A percentile compares a stretch with the other conserved stretches of the same genome.
phyloP scores from a whole-genome alignment of 2,113 vertebrate species.

The Channa argus region DNA sequence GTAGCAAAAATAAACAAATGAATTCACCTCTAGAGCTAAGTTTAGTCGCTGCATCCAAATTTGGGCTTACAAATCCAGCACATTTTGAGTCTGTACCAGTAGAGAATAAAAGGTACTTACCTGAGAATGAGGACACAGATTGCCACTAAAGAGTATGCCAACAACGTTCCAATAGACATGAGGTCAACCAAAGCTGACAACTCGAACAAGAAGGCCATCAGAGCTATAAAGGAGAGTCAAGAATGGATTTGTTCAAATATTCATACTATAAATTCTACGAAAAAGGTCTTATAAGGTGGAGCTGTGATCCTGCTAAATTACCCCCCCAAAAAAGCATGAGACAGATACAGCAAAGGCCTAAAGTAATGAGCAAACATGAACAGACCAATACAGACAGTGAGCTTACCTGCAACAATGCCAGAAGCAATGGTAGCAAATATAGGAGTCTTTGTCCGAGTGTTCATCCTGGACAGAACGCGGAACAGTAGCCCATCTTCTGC shows the following conservation, averaged over 20 bases:
- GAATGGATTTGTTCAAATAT: conserved; percentile 1
- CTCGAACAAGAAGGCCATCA: conserved; percentile 94
- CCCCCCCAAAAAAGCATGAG: neutral
- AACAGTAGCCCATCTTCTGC: conserved; percentile 95
- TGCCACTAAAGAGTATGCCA: conserved; percentile 95
- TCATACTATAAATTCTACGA: neutral
- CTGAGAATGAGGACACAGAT: conserved; percentile 96
- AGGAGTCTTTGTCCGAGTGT: conserved; percentile 89
- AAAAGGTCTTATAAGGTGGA: neutral
- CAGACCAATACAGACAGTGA: neutral
- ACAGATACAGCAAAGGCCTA: conserved; percentile 1
- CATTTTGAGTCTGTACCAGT: neutral
- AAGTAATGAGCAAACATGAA: neutral
- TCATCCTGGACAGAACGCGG: conserved; percentile 85
- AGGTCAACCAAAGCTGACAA: conserved; percentile 93
- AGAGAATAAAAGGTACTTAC: conserved; percentile 70
- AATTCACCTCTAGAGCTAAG: too few relatives aligned
- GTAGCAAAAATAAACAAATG: too few relatives aligned
- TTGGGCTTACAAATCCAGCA: neutral
- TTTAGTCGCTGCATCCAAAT: too few relatives aligned
- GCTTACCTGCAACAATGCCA: conserved; percentile 88
- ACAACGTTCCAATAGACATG: conserved; percentile 96
- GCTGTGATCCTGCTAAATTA: neutral
- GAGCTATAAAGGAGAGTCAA: conserved; percentile 77
- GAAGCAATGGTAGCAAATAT: conserved; percentile 89